These are phyloP conservation scores for Anarrhichthys ocellatus DNA, from an alignment of 2,113 vertebrate genomes.

Conservation along the genomic window DNA sequence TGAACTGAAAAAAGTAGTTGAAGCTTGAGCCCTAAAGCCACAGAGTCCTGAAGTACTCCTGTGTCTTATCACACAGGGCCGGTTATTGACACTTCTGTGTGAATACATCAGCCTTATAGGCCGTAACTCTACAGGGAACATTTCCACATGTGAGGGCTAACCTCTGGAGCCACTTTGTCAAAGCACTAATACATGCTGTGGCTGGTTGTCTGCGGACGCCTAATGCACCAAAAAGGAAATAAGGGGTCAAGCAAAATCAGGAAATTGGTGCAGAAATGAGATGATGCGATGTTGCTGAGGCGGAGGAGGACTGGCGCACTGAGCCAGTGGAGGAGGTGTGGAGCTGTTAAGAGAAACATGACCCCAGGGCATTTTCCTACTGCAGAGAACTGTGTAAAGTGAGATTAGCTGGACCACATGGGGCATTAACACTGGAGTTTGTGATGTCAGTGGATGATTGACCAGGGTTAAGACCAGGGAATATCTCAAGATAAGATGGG, in stretches of 20 bases:
- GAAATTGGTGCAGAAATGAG: constrained; percentile 49
- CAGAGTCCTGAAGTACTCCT: constrained; percentile 45
- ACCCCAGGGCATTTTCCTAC: constrained; percentile 53
- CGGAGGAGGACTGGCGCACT: constrained; percentile 6
- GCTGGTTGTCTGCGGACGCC: constrained; percentile 34
- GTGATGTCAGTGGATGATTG: constrained; percentile 35
- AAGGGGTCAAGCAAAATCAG: constrained; percentile 36
- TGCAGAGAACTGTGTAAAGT: constrained; percentile 53
- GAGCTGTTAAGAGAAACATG: constrained; percentile 62
- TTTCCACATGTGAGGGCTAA: constrained; percentile 65
- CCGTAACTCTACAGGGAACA: constrained; percentile 65
- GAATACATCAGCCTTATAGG: constrained; percentile 69
- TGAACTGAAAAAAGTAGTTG: constrained; percentile 20
- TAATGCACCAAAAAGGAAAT: constrained; percentile 67
- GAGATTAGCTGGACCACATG: constrained; percentile 57
- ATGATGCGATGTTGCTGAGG: constrained; percentile 44
- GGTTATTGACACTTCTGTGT: constrained; percentile 69
- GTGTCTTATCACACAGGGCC: constrained; percentile 60
- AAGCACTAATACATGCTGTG: constrained; percentile 59
- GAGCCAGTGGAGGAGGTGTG: constrained; percentile 44
- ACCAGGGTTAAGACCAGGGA: constrained; percentile 17
- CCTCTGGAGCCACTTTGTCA: constrained; percentile 60
- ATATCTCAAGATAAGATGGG: constrained; percentile 10
- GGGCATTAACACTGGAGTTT: constrained; percentile 35
- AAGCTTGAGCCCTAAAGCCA: constrained; percentile 28